A percentile compares a stretch with the other conserved stretches of the same genome.
These are phyloP conservation scores for Acromyrmex echinatior DNA, from an alignment of 1,140 invertebrate species.

Conservation along the genomic window DNA sequence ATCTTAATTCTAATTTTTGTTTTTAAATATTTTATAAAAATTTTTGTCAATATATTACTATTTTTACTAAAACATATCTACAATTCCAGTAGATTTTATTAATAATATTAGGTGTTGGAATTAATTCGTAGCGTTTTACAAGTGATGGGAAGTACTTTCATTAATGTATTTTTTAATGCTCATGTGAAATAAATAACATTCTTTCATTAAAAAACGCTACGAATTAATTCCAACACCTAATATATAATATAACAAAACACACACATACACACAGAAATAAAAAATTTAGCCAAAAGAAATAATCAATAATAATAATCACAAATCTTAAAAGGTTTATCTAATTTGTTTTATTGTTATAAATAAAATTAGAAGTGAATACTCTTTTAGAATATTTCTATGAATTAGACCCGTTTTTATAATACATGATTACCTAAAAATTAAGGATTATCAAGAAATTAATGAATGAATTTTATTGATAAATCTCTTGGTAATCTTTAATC, in stretches of 20 bases:
- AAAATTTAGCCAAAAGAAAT: background rate
- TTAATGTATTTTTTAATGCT: too few relatives aligned
- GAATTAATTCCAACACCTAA: too few relatives aligned
- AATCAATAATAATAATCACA: background rate
- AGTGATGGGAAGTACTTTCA: too few relatives aligned
- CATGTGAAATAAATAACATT: too few relatives aligned
- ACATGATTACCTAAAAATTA: too few relatives aligned
- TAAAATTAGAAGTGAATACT: background rate
- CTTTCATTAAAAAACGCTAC: too few relatives aligned
- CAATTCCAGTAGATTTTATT: background rate
- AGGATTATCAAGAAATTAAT: too few relatives aligned
- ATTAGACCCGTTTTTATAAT: background rate
- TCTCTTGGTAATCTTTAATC: too few relatives aligned
- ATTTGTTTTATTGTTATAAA: background rate
- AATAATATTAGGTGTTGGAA: too few relatives aligned
- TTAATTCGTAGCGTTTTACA: too few relatives aligned
- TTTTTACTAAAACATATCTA: background rate
- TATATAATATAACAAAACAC: background rate
- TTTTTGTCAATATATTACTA: background rate
- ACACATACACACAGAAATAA: background rate
- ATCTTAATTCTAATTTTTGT: background rate
- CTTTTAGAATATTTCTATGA: background rate
- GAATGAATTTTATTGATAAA: too few relatives aligned
- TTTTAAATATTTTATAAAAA: background rate
- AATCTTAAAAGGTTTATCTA: background rate